phyloP scores from a whole-genome alignment of 2,888 invertebrate species.

The Elaeidobius kamerunicus region DNA sequence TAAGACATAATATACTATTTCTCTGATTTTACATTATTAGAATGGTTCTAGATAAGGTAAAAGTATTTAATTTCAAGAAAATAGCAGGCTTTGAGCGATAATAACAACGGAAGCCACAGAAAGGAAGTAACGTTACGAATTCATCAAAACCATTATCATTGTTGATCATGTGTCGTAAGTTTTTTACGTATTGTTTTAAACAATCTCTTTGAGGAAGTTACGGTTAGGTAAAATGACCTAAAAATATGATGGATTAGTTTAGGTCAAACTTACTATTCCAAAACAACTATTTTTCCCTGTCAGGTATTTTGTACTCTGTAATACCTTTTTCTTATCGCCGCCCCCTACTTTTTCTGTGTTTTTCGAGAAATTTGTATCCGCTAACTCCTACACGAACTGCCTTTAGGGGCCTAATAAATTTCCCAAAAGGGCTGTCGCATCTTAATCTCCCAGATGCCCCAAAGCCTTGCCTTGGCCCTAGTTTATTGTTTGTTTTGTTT shows the following conservation, averaged over 20 bases:
- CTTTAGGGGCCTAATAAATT: conserved; percentile 14
- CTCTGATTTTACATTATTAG: no score
- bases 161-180: conserved; percentile 14
- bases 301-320: no score
- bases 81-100: conserved; percentile 14
- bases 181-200: conserved; percentile 6
- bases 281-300: neutral
- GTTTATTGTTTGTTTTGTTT: conserved; percentile 9
- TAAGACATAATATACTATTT: no score
- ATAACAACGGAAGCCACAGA: conserved; percentile 17
- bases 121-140: conserved; percentile 17
- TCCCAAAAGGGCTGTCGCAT: conserved; percentile 6
- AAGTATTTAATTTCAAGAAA: conserved; percentile 13
- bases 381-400: no score
- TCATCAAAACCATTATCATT: conserved; percentile 12
- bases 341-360: no score
- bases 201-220: conserved; percentile 8
- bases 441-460: conserved; percentile 14
- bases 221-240: conserved; percentile 3
- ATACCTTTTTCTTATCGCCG: no score
- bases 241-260: neutral
- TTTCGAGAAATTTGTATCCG: no score
- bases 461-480: conserved; percentile 5
- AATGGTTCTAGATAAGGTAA: neutral
- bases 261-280: neutral